Conservation (phyloP, 1,140 invertebrate genomes). For the Linepithema humile region DNA sequence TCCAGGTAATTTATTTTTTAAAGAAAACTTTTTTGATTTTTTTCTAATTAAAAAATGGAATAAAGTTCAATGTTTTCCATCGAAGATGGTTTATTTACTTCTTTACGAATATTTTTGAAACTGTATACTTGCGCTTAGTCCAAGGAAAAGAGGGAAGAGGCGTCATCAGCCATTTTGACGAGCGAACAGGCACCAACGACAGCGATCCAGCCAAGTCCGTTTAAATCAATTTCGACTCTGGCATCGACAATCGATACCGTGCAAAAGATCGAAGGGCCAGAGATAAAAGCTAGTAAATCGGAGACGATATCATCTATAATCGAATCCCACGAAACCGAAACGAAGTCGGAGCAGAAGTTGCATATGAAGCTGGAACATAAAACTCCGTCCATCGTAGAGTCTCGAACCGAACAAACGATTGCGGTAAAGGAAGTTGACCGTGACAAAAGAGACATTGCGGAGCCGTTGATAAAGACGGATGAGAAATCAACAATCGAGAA, state of each 20-base stretch:
- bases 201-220: constrained; percentile 78
- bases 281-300: constrained; percentile 75
- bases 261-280: constrained; percentile 68
- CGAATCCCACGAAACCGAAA: constrained; percentile 81
- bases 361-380: constrained; percentile 84
- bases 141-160: constrained; percentile 77
- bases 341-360: constrained; percentile 83
- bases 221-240: constrained; percentile 74
- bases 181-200: constrained; percentile 79
- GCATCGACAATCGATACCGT: constrained; percentile 72
- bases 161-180: constrained; percentile 77
- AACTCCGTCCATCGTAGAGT: constrained; percentile 76
- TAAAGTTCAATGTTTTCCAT: neutral
- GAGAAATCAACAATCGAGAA: constrained; percentile 74
- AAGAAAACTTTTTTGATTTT: constrained; percentile 3
- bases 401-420: constrained; percentile 68
- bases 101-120: constrained; percentile 50
- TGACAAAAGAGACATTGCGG: constrained; percentile 55
- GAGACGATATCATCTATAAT: constrained; percentile 81
- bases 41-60: neutral
- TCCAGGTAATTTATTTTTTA: constrained; percentile 74
- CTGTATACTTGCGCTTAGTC: constrained; percentile 70
- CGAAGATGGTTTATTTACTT: neutral
- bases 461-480: constrained; percentile 62
- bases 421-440: constrained; percentile 61